Evolutionary conservation across 2,113 vertebrate genomes (phyloP).

Genomic region (Tauraco erythrolophus): DNA sequence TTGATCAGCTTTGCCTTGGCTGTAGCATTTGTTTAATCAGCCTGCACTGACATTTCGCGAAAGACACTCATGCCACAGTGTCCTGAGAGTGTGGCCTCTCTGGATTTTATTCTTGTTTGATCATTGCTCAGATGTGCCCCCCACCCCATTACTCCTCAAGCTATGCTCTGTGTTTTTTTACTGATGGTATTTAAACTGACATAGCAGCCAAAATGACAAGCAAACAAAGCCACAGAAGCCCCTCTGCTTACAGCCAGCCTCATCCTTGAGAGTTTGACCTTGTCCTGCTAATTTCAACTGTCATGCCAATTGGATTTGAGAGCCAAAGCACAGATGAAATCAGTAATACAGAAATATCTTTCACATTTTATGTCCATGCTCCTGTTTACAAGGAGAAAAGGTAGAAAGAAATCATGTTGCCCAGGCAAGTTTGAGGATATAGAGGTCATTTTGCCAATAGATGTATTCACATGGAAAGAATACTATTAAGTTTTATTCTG

Average conservation of each 20-base stretch:
- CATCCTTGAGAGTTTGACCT: conserved; percentile 75
- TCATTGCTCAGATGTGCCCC: conserved; percentile 36
- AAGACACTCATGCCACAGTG: neutral
- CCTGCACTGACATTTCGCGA: conserved; percentile 42
- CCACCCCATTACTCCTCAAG: conserved; percentile 58
- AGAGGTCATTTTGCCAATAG: conserved; percentile 21
- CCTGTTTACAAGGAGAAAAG: conserved; percentile 15
- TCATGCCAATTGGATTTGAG: conserved; percentile 64
- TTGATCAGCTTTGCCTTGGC: neutral
- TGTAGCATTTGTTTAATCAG: conserved; percentile 6
- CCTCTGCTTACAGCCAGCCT: conserved; percentile 54
- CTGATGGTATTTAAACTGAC: conserved; percentile 72
- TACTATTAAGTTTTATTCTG: neutral
- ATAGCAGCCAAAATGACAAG: conserved; percentile 70
- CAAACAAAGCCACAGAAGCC: conserved; percentile 65
- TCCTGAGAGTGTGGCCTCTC: conserved; percentile 15
- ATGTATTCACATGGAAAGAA: conserved; percentile 42
- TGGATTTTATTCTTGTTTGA: conserved; percentile 59
- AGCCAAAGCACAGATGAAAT: conserved; percentile 16
- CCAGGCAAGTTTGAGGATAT: neutral
- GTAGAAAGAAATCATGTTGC: neutral
- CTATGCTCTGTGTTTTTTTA: conserved; percentile 42
- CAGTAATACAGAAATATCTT: conserved; percentile 38
- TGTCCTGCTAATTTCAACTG: conserved; percentile 75
- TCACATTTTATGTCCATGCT: neutral